Base-by-base conservation (phyloP, 2,888 invertebrate genomes). In the Sturmia bella region DNA sequence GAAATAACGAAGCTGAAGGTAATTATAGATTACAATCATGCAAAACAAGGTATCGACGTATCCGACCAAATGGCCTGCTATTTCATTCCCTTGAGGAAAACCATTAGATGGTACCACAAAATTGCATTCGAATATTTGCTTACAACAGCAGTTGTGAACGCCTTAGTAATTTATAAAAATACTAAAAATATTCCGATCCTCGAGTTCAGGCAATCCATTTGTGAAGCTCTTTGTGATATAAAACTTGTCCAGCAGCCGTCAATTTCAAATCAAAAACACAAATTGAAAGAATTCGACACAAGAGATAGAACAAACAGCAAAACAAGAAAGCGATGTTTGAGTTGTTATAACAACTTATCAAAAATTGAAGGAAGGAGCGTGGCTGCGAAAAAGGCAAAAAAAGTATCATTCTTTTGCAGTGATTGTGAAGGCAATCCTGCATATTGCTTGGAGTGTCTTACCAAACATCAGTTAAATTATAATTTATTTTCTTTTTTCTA, bases 81-180 rank as follows among this genome's bases (percentile, higher is more conserved):
- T n/a, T 70, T 50, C 12, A 75, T 41, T 9, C 52, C 64, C 24
- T 37, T 70, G 19, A 43, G 70, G 39, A 66, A 76, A 76, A 72
- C 57, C 19, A 39, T 57, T 32, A 43, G 43, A 17, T 73, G 59
- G 43, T 79, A 79, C 52, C 66, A 74, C 15, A 68, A 57, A 41
- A 64, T 80, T 12, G 59, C 57, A 1, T 57, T 57, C 24, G 70
- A 70, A 66, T 69, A 48, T 64, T 27, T 80, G 45, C 50, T 64
- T 43, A 72, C 59, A 32, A 66, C 57, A 45, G 32, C 69, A 52
- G 69, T 64, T 39, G 69, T 74, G 41, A 80, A 69, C 57, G 69
- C 63, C 19, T 57, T 97, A 91, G 66, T 66, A 54, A 57, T 72
- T 64, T 72, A 45, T 43, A 74, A 52, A 74, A 69, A 63, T 45